Conservation (phyloP, 2,113 vertebrate species). For the Pelmatolapia mariae region DNA sequence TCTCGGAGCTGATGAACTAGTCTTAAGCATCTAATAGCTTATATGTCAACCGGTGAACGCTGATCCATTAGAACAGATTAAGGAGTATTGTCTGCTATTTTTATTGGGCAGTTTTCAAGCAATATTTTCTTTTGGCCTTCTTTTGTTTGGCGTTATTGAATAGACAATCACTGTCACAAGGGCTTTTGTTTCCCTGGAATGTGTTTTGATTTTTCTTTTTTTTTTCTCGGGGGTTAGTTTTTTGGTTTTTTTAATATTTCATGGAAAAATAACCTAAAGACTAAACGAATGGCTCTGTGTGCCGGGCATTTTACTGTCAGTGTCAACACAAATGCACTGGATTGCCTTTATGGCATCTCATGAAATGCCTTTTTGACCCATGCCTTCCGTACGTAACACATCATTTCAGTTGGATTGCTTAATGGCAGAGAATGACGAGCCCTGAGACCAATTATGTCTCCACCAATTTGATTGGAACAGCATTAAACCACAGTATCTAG, state of each 20-base stretch:
- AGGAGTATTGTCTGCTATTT: conserved; percentile 43
- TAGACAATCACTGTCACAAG: conserved; percentile 80
- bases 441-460: conserved; percentile 29
- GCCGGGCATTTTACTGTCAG: conserved; percentile 68
- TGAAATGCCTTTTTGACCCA: conserved; percentile 75
- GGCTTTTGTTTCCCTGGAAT: conserved; percentile 76
- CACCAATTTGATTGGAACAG: conserved; percentile 14
- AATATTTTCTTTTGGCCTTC: conserved; percentile 62
- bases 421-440: conserved; percentile 35
- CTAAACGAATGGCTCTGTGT: conserved; percentile 67
- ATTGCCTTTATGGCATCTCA: conserved; percentile 68
- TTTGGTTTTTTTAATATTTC: neutral
- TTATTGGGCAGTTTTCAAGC: conserved; percentile 65
- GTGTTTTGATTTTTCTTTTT: conserved; percentile 41
- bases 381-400: conserved; percentile 64
- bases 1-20: conserved; percentile 41
- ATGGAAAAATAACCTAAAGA: conserved; percentile 55
- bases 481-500: conserved; percentile 16
- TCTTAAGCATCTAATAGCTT: conserved; percentile 47
- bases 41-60: conserved; percentile 37
- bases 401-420: conserved; percentile 59
- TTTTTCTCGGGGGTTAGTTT: neutral
- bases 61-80: conserved; percentile 38
- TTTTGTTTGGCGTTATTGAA: conserved; percentile 57
- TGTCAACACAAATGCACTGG: conserved; percentile 70